Base-by-base conservation (phyloP, 2,797 vertebrate species). In the Sebastes miniatus region DNA sequence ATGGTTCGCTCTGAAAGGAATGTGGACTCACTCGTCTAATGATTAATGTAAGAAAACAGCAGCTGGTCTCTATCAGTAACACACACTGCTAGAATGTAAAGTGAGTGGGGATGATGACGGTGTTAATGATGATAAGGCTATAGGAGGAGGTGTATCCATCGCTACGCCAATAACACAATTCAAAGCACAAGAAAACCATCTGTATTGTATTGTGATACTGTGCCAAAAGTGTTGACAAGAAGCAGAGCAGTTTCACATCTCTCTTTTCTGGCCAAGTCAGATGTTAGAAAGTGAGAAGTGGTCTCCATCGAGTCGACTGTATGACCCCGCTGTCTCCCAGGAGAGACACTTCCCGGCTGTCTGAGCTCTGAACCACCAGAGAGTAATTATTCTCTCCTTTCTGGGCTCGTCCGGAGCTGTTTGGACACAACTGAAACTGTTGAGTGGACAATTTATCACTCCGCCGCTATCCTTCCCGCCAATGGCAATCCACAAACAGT, bases 221-320 rank as follows among this genome's bases (percentile, higher is more conserved):
- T 56, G 39, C 50, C 20, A 29, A 24, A 61, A 13, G 64, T 75
- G 71, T 69, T 79, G 77, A 76, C 59, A 47, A 59, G 66, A 69
- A 77, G 61, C 65, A 47, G 66, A 76, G 18, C 18, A 73, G 69
- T 87, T 84, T 87, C 74, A 81, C 67, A 67, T 89, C 84, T 76
- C 24, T 65, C 36, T 84, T 77, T 74, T 75, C 29, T 50, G 73
- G 65, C 61, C 62, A 27, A 56, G 58, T 83, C 59, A 79, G 75
- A 73, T 22, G 65, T 65, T 62, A 50, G 64, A 84, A 80, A 84
- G 61, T 34, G 73, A 80, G 80, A 86, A 80, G 56, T 70, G 70
- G 20, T 76, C 77, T 76, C 43, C 20, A 29, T 61, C 4, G 3
- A 10, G 29, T 13, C 5, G 9, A 76, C 63, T 68, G 36, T 47